These are phyloP conservation scores for Anticlea derivata DNA, from an alignment of 2,888 invertebrate genomes.

Conservation along the genomic window DNA sequence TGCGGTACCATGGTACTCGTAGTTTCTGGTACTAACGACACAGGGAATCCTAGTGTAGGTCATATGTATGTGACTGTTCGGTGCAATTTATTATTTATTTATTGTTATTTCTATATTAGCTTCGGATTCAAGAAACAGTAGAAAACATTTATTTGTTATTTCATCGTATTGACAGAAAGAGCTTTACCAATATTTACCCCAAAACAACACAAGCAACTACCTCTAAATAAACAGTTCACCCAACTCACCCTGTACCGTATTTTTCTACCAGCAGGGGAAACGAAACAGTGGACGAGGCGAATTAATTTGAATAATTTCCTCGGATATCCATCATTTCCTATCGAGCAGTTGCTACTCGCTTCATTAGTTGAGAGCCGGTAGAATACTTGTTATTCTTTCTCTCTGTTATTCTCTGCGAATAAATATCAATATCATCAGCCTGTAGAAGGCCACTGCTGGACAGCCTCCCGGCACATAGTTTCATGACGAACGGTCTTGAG, in stretches of 20 bases:
- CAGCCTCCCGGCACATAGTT: too few relatives aligned
- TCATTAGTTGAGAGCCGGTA: slow-evolving; percentile 19
- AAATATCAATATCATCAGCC: too few relatives aligned
- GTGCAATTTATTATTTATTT: too few relatives aligned
- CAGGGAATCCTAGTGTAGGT: too few relatives aligned
- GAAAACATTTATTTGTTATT: too few relatives aligned
- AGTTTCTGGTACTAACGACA: too few relatives aligned
- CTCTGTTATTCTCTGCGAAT: slow-evolving; percentile 19
- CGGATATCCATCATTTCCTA: slow-evolving; percentile 60
- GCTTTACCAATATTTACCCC: background rate
- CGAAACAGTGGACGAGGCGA: slow-evolving; percentile 35
- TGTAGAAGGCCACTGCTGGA: too few relatives aligned
- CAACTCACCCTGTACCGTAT: slow-evolving; percentile 17
- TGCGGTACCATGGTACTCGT: too few relatives aligned
- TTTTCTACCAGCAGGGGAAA: slow-evolving; percentile 34
- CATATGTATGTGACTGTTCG: too few relatives aligned
- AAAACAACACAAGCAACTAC: background rate
- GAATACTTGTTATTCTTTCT: slow-evolving; percentile 27
- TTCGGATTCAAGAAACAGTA: too few relatives aligned
- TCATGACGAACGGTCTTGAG: too few relatives aligned
- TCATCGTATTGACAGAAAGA: too few relatives aligned
- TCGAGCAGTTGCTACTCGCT: slow-evolving; percentile 21
- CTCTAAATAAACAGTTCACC: slow-evolving; percentile 1
- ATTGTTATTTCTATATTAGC: background rate
- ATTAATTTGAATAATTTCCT: slow-evolving; percentile 74